Percentiles rank a stretch among this genome's conserved stretches.
Conservation (phyloP, 2,797 vertebrate genomes). For the Centropyge bicolor region DNA sequence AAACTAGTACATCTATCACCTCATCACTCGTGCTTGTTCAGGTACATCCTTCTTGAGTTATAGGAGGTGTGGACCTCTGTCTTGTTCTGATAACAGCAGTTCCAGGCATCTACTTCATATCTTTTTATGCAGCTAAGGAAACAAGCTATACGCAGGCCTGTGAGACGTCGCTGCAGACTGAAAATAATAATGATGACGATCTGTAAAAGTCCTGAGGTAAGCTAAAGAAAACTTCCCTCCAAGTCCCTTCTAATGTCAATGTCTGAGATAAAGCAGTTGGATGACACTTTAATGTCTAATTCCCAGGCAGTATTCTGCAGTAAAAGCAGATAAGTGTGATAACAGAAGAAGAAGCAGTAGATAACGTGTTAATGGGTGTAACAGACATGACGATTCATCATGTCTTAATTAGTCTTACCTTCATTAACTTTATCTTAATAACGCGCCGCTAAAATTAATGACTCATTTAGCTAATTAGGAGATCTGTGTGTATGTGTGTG, state of each 20-base stretch:
- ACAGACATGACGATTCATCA: slow-evolving; percentile 80
- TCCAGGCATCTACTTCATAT: neutral
- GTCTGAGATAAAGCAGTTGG: slow-evolving; percentile 42
- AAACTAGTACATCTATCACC: neutral
- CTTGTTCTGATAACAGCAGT: neutral
- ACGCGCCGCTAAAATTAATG: slow-evolving; percentile 72
- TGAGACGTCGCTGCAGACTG: neutral
- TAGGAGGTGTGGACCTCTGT: neutral
- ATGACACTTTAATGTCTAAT: slow-evolving; percentile 56
- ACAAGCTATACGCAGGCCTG: neutral
- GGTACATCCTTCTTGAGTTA: neutral
- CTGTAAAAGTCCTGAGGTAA: slow-evolving; percentile 21
- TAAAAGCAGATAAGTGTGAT: slow-evolving; percentile 62
- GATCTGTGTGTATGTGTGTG: slow-evolving; percentile 51
- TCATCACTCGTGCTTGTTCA: neutral
- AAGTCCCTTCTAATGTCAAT: slow-evolving; percentile 47
- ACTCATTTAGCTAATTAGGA: slow-evolving; percentile 76
- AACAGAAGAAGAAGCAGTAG: slow-evolving; percentile 51
- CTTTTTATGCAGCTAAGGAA: neutral
- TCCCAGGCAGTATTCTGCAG: slow-evolving; percentile 49
- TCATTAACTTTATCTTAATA: slow-evolving; percentile 88
- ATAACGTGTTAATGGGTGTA: slow-evolving; percentile 72
- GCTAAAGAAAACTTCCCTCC: slow-evolving; percentile 35
- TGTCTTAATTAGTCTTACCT: slow-evolving; percentile 84
- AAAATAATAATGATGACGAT: slow-evolving; percentile 24